These are phyloP conservation scores for Chaetorhynchus papuensis DNA, from an alignment of 2,113 vertebrate species.

Conservation along the genomic window DNA sequence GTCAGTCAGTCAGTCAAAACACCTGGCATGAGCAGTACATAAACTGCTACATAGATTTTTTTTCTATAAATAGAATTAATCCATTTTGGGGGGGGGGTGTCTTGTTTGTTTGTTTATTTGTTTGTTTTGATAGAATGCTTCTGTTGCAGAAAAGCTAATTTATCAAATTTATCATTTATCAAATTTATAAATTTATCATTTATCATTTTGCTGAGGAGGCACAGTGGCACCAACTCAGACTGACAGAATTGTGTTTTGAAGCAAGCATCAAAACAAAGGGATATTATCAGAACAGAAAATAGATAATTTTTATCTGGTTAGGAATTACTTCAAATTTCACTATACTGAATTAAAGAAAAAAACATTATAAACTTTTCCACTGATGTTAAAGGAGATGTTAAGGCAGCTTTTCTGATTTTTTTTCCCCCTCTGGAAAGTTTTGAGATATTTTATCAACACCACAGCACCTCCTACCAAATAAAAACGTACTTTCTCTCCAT, in stretches of 20 bases:
- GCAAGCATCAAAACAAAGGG: neutral
- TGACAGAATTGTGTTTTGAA: neutral
- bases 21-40: neutral
- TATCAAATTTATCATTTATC: neutral
- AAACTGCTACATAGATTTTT: neutral
- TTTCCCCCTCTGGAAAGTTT: neutral
- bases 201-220: neutral
- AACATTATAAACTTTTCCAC: neutral
- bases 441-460: neutral
- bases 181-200: neutral
- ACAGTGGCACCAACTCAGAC: neutral
- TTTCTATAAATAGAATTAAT: neutral
- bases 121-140: neutral
- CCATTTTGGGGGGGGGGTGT: neutral
- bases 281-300: neutral
- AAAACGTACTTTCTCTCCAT: neutral
- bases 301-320: neutral
- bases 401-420: neutral
- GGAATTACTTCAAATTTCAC: neutral
- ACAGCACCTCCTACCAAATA: neutral
- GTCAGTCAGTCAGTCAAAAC: neutral
- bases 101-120: neutral
- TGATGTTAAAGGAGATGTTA: neutral
- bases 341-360: neutral
- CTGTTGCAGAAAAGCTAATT: neutral